Conservation (phyloP, 2,797 vertebrate species). For the Macropus fuliginosus region DNA sequence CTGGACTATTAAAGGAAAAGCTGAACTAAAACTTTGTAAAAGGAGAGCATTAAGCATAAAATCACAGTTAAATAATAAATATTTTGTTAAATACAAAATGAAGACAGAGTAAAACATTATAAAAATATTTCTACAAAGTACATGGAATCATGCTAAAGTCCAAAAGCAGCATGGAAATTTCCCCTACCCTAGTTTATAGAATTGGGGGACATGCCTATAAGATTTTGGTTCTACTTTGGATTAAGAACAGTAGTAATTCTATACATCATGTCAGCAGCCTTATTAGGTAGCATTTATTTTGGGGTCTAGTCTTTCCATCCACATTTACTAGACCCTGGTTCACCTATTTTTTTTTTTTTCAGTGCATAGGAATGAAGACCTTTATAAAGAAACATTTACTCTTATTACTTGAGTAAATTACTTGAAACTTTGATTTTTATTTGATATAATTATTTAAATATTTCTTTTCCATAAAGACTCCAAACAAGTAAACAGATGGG, state of each 20-base stretch:
- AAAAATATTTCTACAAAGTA: neutral
- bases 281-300: neutral
- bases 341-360: neutral
- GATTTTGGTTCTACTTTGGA: neutral
- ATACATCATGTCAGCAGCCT: neutral
- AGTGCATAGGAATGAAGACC: neutral
- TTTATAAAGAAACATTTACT: neutral
- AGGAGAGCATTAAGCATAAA: neutral
- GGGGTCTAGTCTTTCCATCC: neutral
- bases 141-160: neutral
- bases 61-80: neutral
- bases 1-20: neutral
- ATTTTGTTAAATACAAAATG: neutral
- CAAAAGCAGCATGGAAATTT: neutral
- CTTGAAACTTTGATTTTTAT: neutral
- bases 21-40: neutral
- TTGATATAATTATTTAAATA: neutral
- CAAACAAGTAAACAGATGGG: neutral
- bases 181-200: neutral
- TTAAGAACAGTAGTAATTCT: neutral
- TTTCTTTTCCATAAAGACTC: neutral
- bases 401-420: neutral
- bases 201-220: neutral
- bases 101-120: neutral
- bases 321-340: neutral